phyloP scores from a whole-genome alignment of 2,797 vertebrate genomes.

The Onychomys torridus region DNA sequence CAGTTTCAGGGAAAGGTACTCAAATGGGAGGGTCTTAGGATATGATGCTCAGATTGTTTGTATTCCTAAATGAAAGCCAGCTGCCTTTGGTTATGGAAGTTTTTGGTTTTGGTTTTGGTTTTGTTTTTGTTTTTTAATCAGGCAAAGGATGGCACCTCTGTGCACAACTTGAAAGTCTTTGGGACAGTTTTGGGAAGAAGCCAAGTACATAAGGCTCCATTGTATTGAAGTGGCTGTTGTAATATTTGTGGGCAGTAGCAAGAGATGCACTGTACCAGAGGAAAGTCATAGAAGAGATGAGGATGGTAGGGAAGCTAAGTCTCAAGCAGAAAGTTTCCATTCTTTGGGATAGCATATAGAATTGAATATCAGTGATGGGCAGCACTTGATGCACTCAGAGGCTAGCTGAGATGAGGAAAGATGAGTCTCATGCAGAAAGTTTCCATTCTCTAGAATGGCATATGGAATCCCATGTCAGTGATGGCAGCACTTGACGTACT shows the following conservation, averaged over 20 bases:
- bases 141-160: neutral
- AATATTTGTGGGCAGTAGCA: neutral
- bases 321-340: neutral
- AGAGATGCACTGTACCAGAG: neutral
- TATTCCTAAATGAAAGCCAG: neutral
- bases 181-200: neutral
- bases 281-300: neutral
- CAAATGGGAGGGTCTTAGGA: neutral
- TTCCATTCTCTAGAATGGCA: constrained; percentile 3
- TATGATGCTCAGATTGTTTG: neutral
- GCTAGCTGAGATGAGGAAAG: neutral
- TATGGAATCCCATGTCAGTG: neutral
- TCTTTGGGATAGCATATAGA: neutral
- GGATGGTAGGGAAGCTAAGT: neutral
- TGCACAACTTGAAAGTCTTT: constrained; percentile 27
- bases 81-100: neutral
- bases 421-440: neutral
- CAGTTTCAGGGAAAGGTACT: constrained; percentile 14
- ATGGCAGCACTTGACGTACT: neutral
- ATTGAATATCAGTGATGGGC: neutral
- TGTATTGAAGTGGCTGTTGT: constrained; percentile 36
- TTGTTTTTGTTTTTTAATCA: neutral
- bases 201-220: neutral
- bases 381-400: constrained; percentile 13
- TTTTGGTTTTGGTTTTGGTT: too few relatives aligned